These are phyloP conservation scores for Drosophila meridiana DNA, from an alignment of 2,888 invertebrate species.

Conservation along the genomic window DNA sequence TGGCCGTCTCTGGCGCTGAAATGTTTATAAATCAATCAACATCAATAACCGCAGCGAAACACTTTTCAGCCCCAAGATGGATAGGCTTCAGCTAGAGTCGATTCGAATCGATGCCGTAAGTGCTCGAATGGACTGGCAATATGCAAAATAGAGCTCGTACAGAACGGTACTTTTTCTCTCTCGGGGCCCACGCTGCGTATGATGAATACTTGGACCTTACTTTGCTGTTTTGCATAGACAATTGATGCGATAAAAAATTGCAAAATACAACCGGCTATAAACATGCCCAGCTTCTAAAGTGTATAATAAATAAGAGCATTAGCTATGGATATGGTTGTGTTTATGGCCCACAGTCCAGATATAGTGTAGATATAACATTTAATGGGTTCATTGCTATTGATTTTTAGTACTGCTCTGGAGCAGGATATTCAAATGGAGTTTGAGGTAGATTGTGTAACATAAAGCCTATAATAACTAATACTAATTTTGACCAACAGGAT, in stretches of 20 bases:
- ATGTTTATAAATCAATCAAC: constrained; percentile 82
- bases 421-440: not conserved
- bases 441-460: too few species aligned
- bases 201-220: constrained; percentile 42
- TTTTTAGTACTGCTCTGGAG: not conserved
- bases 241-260: constrained; percentile 38
- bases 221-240: constrained; percentile 36
- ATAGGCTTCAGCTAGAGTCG: constrained; percentile 46
- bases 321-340: constrained; percentile 8
- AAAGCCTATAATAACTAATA: not conserved
- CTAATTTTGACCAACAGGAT: too few species aligned
- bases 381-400: not conserved
- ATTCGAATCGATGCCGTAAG: constrained; percentile 37
- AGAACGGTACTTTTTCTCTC: constrained; percentile 1
- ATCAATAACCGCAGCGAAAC: constrained; percentile 64
- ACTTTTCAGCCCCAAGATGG: constrained; percentile 57
- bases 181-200: constrained; percentile 52
- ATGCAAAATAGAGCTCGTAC: constrained; percentile 23
- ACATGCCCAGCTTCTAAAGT: constrained; percentile 14
- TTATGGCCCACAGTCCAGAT: not conserved
- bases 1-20: constrained; percentile 56
- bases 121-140: constrained; percentile 28
- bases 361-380: not conserved
- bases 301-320: constrained; percentile 9
- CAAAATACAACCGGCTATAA: constrained; percentile 20